Evolutionary conservation across 2,888 invertebrate species (phyloP).

Genomic region (Pogonocherus hispidulus): DNA sequence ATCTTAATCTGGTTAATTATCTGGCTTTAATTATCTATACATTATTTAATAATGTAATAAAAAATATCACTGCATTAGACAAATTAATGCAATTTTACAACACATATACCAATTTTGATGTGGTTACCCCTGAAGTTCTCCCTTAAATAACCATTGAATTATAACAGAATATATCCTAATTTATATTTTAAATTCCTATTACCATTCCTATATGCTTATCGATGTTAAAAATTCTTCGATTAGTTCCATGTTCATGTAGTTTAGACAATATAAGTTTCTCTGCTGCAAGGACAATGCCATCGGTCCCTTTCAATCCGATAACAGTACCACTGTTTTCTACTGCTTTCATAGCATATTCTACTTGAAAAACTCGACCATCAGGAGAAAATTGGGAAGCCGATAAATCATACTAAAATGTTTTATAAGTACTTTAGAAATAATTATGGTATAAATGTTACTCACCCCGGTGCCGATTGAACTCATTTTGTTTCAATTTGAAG

Average conservation of each 20-base stretch:
- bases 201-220: slow-evolving; percentile 97
- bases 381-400: slow-evolving; percentile 99
- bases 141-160: no score
- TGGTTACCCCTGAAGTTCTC: no score
- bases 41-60: no score
- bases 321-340: slow-evolving; percentile 94
- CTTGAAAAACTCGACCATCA: slow-evolving; percentile 99
- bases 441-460: slow-evolving; percentile 16
- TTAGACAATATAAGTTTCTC: slow-evolving; percentile 97
- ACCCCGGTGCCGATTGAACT: slow-evolving; percentile 47
- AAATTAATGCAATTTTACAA: no score
- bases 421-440: neutral
- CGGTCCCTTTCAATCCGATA: slow-evolving; percentile 93
- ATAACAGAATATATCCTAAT: no score
- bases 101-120: no score
- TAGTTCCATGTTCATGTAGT: slow-evolving; percentile 92
- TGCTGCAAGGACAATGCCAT: slow-evolving; percentile 97
- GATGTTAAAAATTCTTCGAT: slow-evolving; percentile 91
- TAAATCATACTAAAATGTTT: slow-evolving; percentile 88
- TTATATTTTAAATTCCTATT: slow-evolving; percentile 46
- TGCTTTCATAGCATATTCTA: slow-evolving; percentile 99
- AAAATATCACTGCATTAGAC: no score
- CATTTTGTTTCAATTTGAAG: slow-evolving; percentile 38
- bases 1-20: no score
- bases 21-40: no score